These are phyloP conservation scores for Pangasius macronema DNA, from an alignment of 2,797 vertebrate genomes.

Conservation along the genomic window DNA sequence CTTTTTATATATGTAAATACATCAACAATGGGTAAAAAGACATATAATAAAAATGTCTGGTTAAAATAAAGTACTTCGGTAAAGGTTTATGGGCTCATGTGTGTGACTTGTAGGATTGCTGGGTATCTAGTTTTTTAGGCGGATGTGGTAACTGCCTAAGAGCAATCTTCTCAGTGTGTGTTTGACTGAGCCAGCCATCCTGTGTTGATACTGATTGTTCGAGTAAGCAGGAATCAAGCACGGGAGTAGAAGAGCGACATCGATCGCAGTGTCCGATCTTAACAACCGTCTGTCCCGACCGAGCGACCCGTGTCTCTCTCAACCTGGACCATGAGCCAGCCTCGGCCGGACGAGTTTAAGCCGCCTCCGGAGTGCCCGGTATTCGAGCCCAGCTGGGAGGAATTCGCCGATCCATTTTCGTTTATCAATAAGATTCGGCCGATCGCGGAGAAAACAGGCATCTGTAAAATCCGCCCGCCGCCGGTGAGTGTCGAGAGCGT, in stretches of 20 bases:
- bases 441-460: slow-evolving; percentile 94
- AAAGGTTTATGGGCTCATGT: background rate
- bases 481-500: slow-evolving; percentile 82
- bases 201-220: slow-evolving; percentile 73
- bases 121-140: slow-evolving; percentile 78
- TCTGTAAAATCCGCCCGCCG: slow-evolving; percentile 97
- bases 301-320: slow-evolving; percentile 57
- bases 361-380: slow-evolving; percentile 97
- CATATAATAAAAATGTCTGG: background rate
- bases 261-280: slow-evolving; percentile 43
- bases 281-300: slow-evolving; percentile 55
- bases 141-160: slow-evolving; percentile 80
- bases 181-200: slow-evolving; percentile 50
- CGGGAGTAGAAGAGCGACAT: slow-evolving; percentile 55
- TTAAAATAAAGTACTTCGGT: background rate
- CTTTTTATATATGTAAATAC: background rate
- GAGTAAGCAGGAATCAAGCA: slow-evolving; percentile 64
- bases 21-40: background rate
- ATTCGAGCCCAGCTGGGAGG: slow-evolving; percentile 96
- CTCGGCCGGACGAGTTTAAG: slow-evolving; percentile 86
- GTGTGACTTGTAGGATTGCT: slow-evolving; percentile 18
- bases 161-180: slow-evolving; percentile 70
- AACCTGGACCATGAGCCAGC: slow-evolving; percentile 71
- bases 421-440: slow-evolving; percentile 98
- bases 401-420: slow-evolving; percentile 90